Evolutionary conservation across 2,797 vertebrate genomes (phyloP), one percentile per base, ranked within the genome.

Genomic region (Acipenser oxyrinchus): DNA sequence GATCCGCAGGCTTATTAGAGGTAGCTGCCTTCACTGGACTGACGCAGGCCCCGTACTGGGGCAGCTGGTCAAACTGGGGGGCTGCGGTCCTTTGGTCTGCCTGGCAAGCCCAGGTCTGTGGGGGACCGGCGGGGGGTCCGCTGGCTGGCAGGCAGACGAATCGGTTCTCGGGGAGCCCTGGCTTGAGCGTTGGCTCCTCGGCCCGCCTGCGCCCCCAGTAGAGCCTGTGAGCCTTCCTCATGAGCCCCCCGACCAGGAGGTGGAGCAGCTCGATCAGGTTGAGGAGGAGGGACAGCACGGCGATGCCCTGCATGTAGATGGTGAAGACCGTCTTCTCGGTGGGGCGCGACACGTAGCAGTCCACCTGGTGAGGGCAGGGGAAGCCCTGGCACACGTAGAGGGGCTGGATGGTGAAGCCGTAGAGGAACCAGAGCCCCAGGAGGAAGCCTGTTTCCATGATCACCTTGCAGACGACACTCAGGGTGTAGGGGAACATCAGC

Each of bases 261-360:
- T 89, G 77, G 51, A 91, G 63, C 7, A 93, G 85, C 74, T 93
- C 91, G 0, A 83, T 0, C 1, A 92, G 13, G 74, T 93, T 93
- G 63, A 93, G 88, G 15, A 93, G 64, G 65, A 89, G 66, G 2
- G 91, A 92, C 51, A 93, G 1, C 7, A 49, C 70, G 0, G 90
- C 86, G 2, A 90, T 83, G 13, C 67, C 79, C 79, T 91, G 86
- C 65, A 84, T 89, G 78, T 92, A 93, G 67, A 93, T 72, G 65
- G 87, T 92, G 72, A 93, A 92, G 67, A 93, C 84, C 1, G 90
- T 90, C 81, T 93, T 93, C 74, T 93, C 91, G 0, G 89, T 93
- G 64, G 91, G 91, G 0, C 90, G 81, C 0, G 91, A 93, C 65
- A 92, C 87, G 62, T 89, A 93, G 72, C 91, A 93, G 72, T 93